Conservation (phyloP, 2,113 vertebrate species). For the Nothoprocta perdicaria region DNA sequence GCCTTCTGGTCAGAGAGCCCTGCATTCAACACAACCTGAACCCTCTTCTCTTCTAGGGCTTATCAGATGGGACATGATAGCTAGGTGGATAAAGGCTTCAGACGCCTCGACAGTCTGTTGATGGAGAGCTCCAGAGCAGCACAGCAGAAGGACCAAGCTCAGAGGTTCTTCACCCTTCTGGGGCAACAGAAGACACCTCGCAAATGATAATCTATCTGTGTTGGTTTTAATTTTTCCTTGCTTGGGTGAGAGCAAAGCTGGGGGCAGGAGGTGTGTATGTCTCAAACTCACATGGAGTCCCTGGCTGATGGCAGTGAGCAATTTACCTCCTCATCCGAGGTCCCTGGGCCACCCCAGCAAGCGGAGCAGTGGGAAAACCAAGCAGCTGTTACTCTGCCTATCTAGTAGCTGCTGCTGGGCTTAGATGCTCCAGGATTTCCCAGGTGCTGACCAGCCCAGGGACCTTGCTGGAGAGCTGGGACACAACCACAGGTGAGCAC, state of each 20-base stretch:
- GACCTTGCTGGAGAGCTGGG: neutral
- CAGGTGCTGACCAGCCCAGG: neutral
- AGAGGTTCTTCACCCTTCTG: neutral
- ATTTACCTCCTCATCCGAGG: too few relatives aligned
- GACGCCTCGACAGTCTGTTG: neutral
- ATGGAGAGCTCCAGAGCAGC: neutral
- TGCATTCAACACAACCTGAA: neutral
- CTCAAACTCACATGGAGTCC: too few relatives aligned
- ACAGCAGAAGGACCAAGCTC: neutral
- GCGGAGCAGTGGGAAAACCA: too few relatives aligned
- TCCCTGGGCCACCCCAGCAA: too few relatives aligned
- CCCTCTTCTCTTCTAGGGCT: neutral
- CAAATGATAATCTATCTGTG: neutral
- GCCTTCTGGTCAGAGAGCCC: neutral
- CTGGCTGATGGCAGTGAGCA: too few relatives aligned
- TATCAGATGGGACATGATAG: neutral
- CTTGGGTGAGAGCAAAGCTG: neutral
- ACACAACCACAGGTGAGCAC: neutral
- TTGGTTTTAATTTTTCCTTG: neutral
- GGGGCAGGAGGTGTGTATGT: too few relatives aligned
- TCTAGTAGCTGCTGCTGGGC: neutral
- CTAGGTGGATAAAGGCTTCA: neutral
- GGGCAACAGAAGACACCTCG: too few relatives aligned
- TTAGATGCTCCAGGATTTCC: neutral
- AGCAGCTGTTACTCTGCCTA: neutral